Evolutionary conservation across 2,113 vertebrate genomes (phyloP).

Genomic region (Odontophorus gujanensis): DNA sequence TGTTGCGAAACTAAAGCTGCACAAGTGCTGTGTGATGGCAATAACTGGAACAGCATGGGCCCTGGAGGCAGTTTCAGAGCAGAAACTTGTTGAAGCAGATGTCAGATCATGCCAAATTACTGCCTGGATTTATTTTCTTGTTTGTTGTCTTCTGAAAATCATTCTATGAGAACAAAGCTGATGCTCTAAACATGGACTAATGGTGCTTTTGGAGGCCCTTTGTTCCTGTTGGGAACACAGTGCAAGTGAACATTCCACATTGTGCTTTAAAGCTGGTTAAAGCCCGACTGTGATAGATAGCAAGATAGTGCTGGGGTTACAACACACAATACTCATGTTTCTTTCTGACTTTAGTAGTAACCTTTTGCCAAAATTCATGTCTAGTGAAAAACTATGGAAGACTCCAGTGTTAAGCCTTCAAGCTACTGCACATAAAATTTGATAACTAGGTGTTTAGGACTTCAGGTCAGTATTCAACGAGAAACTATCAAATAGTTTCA

Average conservation of each 20-base stretch:
- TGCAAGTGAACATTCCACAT: background rate
- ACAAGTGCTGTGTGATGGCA: background rate
- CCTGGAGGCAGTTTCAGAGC: background rate
- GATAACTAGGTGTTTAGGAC: constrained; percentile 1
- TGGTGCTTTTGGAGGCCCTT: background rate
- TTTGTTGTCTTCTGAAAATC: background rate
- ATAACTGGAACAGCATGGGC: background rate
- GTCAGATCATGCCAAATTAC: background rate
- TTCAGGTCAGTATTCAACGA: constrained; percentile 1
- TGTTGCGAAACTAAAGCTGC: background rate
- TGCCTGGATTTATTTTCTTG: background rate
- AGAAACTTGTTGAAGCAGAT: background rate
- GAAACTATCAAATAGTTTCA: background rate
- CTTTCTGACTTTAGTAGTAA: background rate
- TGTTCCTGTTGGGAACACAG: background rate
- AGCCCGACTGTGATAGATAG: background rate
- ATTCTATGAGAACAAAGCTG: background rate
- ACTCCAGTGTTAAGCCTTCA: background rate
- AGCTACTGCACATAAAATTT: background rate
- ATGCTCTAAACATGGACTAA: fast-evolving
- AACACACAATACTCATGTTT: background rate
- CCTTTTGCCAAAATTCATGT: background rate
- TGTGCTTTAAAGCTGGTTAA: background rate
- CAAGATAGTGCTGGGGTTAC: background rate
- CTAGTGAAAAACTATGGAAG: background rate